Conservation (phyloP, 2,113 vertebrate genomes). For the Carassius carassius region DNA sequence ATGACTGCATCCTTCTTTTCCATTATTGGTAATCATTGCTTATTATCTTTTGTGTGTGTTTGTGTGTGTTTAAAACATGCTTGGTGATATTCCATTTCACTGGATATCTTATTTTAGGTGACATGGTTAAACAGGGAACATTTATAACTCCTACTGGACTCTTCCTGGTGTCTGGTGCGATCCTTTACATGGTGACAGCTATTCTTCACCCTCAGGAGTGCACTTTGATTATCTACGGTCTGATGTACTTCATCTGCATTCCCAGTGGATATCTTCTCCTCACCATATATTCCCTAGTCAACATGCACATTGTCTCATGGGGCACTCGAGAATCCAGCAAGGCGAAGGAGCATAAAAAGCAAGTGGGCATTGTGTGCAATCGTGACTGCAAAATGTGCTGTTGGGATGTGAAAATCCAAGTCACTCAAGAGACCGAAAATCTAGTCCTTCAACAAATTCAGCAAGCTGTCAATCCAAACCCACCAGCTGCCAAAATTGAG, state of each 20-base stretch:
- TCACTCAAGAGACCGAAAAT: slow-evolving; percentile 74
- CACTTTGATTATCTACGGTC: slow-evolving; percentile 75
- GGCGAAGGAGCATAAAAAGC: slow-evolving; percentile 61
- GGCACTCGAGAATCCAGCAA: slow-evolving; percentile 78
- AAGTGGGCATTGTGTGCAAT: slow-evolving; percentile 67
- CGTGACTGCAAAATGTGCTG: slow-evolving; percentile 74
- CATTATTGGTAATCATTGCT: slow-evolving; percentile 71
- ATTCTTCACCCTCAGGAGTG: slow-evolving; percentile 78
- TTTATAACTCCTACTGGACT: slow-evolving; percentile 79
- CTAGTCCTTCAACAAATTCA: slow-evolving; percentile 70
- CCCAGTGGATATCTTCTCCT: slow-evolving; percentile 82
- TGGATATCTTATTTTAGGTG: slow-evolving; percentile 62
- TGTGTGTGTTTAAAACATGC: background rate
- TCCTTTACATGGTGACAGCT: slow-evolving; percentile 76
- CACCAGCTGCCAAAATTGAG: background rate
- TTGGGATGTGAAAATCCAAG: slow-evolving; percentile 76
- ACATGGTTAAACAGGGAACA: slow-evolving; percentile 75
- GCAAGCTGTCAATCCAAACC: slow-evolving; percentile 51
- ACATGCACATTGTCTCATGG: slow-evolving; percentile 82
- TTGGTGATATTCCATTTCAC: background rate
- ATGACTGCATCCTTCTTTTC: slow-evolving; percentile 80
- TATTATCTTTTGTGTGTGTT: background rate
- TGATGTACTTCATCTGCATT: slow-evolving; percentile 83
- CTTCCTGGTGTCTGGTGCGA: slow-evolving; percentile 77
- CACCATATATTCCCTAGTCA: slow-evolving; percentile 81